Conservation (phyloP, 64 coral and sea anemone species). For the Exaiptasia diaphana region DNA sequence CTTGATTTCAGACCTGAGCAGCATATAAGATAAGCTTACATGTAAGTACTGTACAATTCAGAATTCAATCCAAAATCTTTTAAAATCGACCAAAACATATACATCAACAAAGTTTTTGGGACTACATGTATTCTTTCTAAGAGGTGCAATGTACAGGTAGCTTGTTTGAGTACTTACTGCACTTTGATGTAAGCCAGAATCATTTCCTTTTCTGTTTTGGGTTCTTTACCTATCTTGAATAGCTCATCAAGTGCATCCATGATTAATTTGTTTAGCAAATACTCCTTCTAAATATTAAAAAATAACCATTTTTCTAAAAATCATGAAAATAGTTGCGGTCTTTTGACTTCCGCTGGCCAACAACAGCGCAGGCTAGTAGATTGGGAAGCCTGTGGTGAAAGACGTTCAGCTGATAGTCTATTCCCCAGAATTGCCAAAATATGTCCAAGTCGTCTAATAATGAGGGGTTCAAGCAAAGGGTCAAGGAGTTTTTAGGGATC, state of each 20-base stretch:
- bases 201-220: conserved; percentile 47
- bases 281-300: not conserved
- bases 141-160: not conserved
- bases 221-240: not conserved
- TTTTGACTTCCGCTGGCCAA: not conserved
- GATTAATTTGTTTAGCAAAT: not conserved
- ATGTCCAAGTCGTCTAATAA: conserved; percentile 42
- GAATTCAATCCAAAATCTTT: not conserved
- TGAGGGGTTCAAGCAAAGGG: conserved; percentile 44
- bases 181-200: conserved; percentile 44
- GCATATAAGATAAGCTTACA: too few relatives aligned
- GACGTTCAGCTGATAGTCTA: too few relatives aligned
- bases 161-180: conserved; percentile 18
- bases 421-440: too few relatives aligned
- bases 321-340: not conserved
- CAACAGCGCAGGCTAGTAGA: too few relatives aligned
- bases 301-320: not conserved
- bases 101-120: not conserved
- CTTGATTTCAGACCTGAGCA: too few relatives aligned
- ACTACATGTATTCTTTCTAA: not conserved
- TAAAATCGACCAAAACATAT: not conserved
- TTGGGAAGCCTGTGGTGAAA: too few relatives aligned
- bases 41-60: not conserved
- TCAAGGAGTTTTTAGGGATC: conserved; percentile 65
- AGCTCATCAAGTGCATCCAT: conserved; percentile 11